Evolutionary conservation across 2,888 invertebrate species (phyloP).

Genomic region (Plebejus melissa): DNA sequence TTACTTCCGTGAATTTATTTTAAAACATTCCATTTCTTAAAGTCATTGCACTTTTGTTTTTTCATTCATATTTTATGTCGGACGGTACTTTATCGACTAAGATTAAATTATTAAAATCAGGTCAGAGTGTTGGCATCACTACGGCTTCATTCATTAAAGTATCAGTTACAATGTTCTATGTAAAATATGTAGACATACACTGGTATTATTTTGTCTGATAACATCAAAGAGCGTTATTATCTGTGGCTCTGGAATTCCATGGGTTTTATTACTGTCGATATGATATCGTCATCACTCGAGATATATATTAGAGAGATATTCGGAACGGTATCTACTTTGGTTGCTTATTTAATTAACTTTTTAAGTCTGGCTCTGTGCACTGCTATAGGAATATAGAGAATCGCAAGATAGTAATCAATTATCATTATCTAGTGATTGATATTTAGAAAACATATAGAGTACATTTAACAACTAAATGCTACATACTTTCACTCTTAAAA

Average conservation of each 20-base stretch:
- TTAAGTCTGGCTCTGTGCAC: too few species aligned
- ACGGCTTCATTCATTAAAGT: conserved; percentile 19
- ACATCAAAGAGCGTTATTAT: conserved; percentile 1
- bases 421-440: too few species aligned
- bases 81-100: background rate
- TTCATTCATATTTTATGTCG: conserved; percentile 12
- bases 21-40: conserved; percentile 21
- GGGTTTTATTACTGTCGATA: conserved; percentile 1
- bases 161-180: conserved; percentile 9
- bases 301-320: too few species aligned
- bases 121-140: conserved; percentile 12
- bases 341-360: too few species aligned
- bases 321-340: too few species aligned
- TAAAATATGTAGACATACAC: background rate
- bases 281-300: background rate
- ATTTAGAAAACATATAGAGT: too few species aligned
- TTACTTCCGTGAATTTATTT: conserved; percentile 14
- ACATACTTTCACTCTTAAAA: too few species aligned
- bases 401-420: too few species aligned
- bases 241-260: background rate
- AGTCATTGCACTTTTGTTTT: conserved; percentile 17
- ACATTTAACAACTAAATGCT: too few species aligned
- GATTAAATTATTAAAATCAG: conserved; percentile 18
- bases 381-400: too few species aligned
- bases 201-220: background rate